Evolutionary conservation across 37 sponge, comb jelly and placozoan genomes (phyloP), one percentile per base, ranked within the genome.

Genomic region (Axinella damicornis): DNA sequence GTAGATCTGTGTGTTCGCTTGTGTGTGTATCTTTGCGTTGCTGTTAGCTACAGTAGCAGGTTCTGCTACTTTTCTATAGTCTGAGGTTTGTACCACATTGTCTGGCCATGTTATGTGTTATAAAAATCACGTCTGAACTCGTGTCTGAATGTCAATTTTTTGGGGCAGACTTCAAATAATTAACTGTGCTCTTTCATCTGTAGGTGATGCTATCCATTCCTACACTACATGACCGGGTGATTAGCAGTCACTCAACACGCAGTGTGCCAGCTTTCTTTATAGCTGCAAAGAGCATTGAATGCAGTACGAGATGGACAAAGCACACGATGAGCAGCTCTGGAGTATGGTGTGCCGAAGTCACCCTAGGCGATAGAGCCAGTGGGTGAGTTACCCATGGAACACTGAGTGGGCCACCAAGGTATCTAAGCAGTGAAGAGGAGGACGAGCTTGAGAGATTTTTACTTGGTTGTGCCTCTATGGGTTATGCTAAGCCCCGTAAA

Each of bases 321-420:
- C 36, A 28, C 40, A 37, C 32, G 55, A 73, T 2, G 40, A 32
- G 63, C 65, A 62, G 78, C 63, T 61, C 38, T 54, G 9, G 20
- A 35, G 67, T 64, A 65, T 46, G 66, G 40, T 67, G 69, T 79
- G 14, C 69, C 67, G 4, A 79, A 65, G 65, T 79, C 17, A 79
- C 80, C 25, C 55, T 79, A 1, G 67, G 80, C 16, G 80, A 79
- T 46, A 4, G 69, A 25, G 68, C 40, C 15, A 63, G 80, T 37
- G 80, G 80, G 19, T 2, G 66, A 65, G 80, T 79, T 39, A 30
- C 28, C 17, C 68, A 40, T 5, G 80, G 80, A 14, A 65, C 13
- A 19, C 2, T 52, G 13, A 65, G 69, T 67, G 80, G 80, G 4
- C 46, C 57, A 21, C 35, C 55, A 9, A 69, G 27, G 35, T 69